Evolutionary conservation across 92 coral and sea anemone genomes (phyloP).

Genomic region (Nematostella vectensis): DNA sequence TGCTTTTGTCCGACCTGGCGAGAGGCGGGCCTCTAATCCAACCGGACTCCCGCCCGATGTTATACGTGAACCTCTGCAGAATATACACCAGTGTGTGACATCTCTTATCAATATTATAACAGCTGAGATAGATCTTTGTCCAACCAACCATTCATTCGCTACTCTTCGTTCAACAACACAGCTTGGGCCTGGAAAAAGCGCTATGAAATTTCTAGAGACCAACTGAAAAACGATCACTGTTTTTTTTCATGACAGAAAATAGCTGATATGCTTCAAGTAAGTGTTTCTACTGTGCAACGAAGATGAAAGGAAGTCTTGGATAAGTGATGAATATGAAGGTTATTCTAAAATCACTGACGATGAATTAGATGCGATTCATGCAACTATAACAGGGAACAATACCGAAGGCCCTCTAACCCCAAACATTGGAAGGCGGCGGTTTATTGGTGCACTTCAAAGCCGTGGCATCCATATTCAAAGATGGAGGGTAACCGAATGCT

Average conservation of each 20-base stretch:
- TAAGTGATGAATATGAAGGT: constrained; percentile 21
- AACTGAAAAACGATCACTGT: too few relatives aligned
- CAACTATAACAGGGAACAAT: constrained; percentile 6
- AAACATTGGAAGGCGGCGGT: constrained; percentile 52
- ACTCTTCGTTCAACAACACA: too few relatives aligned
- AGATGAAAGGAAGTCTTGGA: constrained; percentile 21
- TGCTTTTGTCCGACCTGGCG: too few relatives aligned
- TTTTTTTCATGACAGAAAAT: constrained; percentile 46
- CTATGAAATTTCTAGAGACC: too few relatives aligned
- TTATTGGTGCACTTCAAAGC: constrained; percentile 42
- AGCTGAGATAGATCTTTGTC: too few relatives aligned
- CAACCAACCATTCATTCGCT: too few relatives aligned
- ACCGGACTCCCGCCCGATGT: too few relatives aligned
- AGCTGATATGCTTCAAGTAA: constrained; percentile 39
- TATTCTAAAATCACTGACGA: constrained; percentile 45
- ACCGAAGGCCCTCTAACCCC: constrained; percentile 51
- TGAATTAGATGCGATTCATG: constrained; percentile 31
- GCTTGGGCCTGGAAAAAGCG: too few relatives aligned
- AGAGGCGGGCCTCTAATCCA: too few relatives aligned
- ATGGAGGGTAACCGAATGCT: constrained; percentile 20
- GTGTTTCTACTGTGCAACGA: constrained; percentile 31
- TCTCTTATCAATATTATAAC: too few relatives aligned
- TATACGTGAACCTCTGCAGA: too few relatives aligned
- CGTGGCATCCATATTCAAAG: constrained; percentile 38
- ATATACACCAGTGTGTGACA: too few relatives aligned